Evolutionary conservation across 2,797 vertebrate species (phyloP).

Genomic region (Pogoniulus pusillus): DNA sequence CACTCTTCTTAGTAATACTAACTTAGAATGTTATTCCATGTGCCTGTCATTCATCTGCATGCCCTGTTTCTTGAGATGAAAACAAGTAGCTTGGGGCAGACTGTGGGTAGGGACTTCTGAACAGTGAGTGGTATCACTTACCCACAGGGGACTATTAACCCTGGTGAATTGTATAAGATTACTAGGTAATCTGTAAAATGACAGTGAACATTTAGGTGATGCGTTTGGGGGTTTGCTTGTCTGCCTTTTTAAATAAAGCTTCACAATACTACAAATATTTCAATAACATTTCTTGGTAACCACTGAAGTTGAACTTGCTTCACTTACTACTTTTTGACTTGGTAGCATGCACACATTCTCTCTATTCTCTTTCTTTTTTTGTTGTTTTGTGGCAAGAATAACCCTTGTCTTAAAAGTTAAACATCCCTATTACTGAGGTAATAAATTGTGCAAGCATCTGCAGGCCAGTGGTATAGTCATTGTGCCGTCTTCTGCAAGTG

Average conservation of each 20-base stretch:
- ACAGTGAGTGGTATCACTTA: neutral
- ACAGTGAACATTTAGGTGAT: rapidly evolving
- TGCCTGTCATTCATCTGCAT: neutral
- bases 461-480: neutral
- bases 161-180: neutral
- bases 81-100: neutral
- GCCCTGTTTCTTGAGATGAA: neutral
- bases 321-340: neutral
- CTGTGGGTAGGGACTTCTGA: neutral
- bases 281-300: neutral
- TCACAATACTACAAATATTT: neutral
- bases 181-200: neutral
- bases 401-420: neutral
- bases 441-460: neutral
- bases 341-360: neutral
- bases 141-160: neutral
- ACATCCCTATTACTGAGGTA: neutral
- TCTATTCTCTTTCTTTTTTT: too few relatives aligned
- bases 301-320: neutral
- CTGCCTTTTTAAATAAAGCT: neutral
- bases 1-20: neutral
- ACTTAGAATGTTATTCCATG: neutral
- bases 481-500: slow-evolving; percentile 1
- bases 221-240: rapidly evolving
- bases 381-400: neutral